These are phyloP conservation scores for Apantesis nais DNA, from an alignment of 2,888 invertebrate genomes.

Conservation along the genomic window DNA sequence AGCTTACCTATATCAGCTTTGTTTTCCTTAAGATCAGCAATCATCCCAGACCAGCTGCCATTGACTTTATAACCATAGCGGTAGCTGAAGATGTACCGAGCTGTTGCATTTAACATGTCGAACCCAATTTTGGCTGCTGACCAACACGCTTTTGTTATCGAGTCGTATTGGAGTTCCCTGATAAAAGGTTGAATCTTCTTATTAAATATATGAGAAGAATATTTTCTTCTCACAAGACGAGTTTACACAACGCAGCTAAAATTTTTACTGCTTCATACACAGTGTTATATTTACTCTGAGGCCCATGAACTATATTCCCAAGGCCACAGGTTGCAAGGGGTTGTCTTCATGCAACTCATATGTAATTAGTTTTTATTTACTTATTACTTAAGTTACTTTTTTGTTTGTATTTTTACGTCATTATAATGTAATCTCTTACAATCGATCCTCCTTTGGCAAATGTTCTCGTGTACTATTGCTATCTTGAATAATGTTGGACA, in stretches of 20 bases:
- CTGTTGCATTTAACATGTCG: conserved; percentile 69
- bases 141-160: conserved; percentile 65
- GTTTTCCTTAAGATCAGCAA: conserved; percentile 58
- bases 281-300: no score
- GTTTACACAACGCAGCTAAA: no score
- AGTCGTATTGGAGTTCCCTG: conserved; percentile 65
- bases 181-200: background rate
- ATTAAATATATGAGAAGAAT: no score
- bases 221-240: no score
- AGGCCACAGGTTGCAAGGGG: no score
- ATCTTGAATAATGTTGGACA: conserved; percentile 70
- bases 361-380: no score
- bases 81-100: conserved; percentile 59
- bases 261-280: no score
- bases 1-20: conserved; percentile 67
- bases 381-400: no score
- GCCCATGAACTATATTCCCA: no score
- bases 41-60: conserved; percentile 70
- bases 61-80: conserved; percentile 66
- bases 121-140: conserved; percentile 59
- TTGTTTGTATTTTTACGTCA: no score
- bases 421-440: no score
- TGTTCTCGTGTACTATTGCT: conserved; percentile 63
- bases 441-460: conserved; percentile 60
- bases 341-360: no score